These are phyloP conservation scores for Ennomos fuscantarius DNA, from an alignment of 2,888 invertebrate genomes.

Conservation along the genomic window DNA sequence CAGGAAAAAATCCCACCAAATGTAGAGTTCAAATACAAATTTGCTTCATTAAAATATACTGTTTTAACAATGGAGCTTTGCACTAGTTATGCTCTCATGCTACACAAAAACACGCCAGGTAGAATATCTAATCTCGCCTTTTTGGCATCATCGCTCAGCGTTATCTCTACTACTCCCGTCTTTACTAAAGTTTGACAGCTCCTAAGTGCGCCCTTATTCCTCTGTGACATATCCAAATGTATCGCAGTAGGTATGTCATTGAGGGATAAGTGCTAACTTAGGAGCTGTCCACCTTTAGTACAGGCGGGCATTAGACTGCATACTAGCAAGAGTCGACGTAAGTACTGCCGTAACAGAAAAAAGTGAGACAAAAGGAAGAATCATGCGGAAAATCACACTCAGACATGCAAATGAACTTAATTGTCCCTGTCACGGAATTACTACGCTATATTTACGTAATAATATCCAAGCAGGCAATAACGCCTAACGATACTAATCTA, in stretches of 20 bases:
- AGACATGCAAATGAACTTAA: slow-evolving; percentile 68
- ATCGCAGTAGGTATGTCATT: too few relatives aligned
- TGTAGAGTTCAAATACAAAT: too few relatives aligned
- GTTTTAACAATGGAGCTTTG: too few relatives aligned
- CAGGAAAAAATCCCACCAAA: too few relatives aligned
- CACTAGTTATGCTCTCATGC: too few relatives aligned
- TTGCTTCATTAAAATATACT: too few relatives aligned
- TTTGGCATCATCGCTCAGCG: slow-evolving; percentile 18
- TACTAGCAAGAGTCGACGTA: slow-evolving; percentile 37
- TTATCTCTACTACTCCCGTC: slow-evolving; percentile 21
- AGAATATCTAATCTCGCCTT: slow-evolving; percentile 5
- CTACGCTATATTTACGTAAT: slow-evolving; percentile 42
- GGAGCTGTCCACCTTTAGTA: too few relatives aligned
- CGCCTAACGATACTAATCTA: slow-evolving; percentile 29
- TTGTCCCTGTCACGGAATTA: slow-evolving; percentile 60
- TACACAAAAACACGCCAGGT: not conserved
- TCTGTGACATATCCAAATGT: too few relatives aligned
- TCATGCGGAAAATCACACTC: slow-evolving; percentile 52
- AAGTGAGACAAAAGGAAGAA: slow-evolving; percentile 66
- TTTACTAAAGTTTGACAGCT: too few relatives aligned
- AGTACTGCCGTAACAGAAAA: slow-evolving; percentile 48
- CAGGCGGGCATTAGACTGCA: slow-evolving; percentile 16
- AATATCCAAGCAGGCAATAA: slow-evolving; percentile 35
- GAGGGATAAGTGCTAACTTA: too few relatives aligned
- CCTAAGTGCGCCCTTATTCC: too few relatives aligned